These are phyloP conservation scores for Hippocampus comes DNA, from an alignment of 2,113 vertebrate species.

Conservation along the genomic window DNA sequence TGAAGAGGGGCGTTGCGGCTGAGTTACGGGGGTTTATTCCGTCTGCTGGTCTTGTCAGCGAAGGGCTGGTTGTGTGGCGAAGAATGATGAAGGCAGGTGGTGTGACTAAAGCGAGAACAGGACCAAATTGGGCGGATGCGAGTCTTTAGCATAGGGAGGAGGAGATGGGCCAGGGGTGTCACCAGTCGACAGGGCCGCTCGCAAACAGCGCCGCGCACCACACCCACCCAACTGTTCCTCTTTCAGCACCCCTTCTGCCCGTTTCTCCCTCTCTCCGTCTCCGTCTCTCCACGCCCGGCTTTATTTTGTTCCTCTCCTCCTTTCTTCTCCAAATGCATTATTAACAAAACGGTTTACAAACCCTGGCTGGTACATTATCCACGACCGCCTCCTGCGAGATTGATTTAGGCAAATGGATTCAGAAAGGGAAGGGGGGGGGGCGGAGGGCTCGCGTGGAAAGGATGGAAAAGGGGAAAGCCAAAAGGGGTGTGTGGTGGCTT, in stretches of 20 bases:
- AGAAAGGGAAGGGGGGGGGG: slow-evolving; percentile 39
- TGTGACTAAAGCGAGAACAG: slow-evolving; percentile 92
- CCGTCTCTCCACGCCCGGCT: slow-evolving; percentile 46
- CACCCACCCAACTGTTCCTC: slow-evolving; percentile 99
- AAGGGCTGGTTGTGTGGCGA: slow-evolving; percentile 65
- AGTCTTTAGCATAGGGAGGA: slow-evolving; percentile 58
- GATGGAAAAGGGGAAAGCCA: slow-evolving; percentile 53
- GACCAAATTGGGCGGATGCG: slow-evolving; percentile 81
- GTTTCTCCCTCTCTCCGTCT: slow-evolving; percentile 59
- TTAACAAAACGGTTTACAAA: slow-evolving; percentile 99
- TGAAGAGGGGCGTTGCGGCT: slow-evolving; percentile 21
- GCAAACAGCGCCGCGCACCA: slow-evolving; percentile 82
- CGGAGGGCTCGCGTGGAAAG: slow-evolving; percentile 36
- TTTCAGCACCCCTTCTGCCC: slow-evolving; percentile 76
- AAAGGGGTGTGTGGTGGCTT: slow-evolving; percentile 70
- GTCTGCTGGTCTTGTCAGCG: slow-evolving; percentile 84
- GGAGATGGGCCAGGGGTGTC: slow-evolving; percentile 70
- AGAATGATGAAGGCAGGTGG: slow-evolving; percentile 98
- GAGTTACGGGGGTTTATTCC: slow-evolving; percentile 71
- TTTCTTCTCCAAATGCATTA: slow-evolving; percentile 84
- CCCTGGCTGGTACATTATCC: slow-evolving; percentile 78
- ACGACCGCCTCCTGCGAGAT: slow-evolving; percentile 73
- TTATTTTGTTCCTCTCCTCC: slow-evolving; percentile 61
- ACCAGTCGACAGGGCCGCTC: slow-evolving; percentile 75
- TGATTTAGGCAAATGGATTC: slow-evolving; percentile 79